phyloP scores from a whole-genome alignment of 2,888 invertebrate genomes.

The Cataglyphis livida region DNA sequence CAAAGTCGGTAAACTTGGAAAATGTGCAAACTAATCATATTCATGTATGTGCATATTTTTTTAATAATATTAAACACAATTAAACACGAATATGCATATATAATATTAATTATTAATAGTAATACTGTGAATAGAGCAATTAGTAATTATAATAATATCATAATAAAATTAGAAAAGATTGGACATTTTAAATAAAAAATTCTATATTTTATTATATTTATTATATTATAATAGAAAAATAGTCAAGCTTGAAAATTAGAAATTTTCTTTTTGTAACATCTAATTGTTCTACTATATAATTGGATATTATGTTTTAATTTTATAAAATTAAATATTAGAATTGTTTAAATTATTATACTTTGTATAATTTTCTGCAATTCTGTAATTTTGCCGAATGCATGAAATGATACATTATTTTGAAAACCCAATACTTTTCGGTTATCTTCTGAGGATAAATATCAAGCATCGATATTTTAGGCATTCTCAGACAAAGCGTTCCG shows the following conservation, averaged over 20 bases:
- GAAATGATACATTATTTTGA: not conserved
- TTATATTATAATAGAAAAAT: not conserved
- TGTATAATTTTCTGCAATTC: not conserved
- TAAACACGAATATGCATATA: not conserved
- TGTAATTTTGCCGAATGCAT: not conserved
- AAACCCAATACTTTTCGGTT: not conserved
- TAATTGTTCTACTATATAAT: constrained; percentile 1
- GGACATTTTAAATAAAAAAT: not conserved
- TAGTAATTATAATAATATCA: not conserved
- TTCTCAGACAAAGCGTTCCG: not conserved
- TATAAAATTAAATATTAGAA: constrained; percentile 2
- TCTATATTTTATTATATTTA: not conserved
- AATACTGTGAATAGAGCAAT: not conserved
- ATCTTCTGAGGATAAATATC: constrained; percentile 24
- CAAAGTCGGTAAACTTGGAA: constrained; percentile 30
- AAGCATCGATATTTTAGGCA: not conserved
- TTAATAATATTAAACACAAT: not conserved
- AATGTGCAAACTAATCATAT: not conserved
- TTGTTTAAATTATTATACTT: not conserved
- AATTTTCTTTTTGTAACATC: not conserved
- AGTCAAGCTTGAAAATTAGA: not conserved
- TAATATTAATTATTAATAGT: not conserved
- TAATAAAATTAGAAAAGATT: not conserved
- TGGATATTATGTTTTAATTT: not conserved
- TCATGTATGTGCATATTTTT: not conserved